Percentiles rank a stretch among this genome's conserved stretches.
These are phyloP conservation scores for Drosophila mulleri DNA, from an alignment of 2,888 invertebrate genomes.

Conservation along the genomic window DNA sequence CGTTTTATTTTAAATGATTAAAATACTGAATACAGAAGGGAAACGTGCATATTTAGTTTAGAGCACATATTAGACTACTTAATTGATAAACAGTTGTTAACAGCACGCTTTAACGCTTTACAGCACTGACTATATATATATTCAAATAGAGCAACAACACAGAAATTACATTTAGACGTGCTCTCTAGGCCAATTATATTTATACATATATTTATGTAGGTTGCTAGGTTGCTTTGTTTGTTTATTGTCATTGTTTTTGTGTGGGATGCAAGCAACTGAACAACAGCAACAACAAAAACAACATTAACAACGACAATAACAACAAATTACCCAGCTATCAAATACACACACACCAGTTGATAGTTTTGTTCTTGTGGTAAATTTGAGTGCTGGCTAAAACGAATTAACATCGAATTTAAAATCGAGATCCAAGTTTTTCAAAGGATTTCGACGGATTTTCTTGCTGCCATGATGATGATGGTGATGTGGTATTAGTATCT, in stretches of 20 bases:
- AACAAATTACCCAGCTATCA: slow-evolving; percentile 32
- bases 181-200: slow-evolving; percentile 48
- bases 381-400: slow-evolving; percentile 77
- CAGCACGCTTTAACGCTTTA: slow-evolving; percentile 37
- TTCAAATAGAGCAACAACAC: slow-evolving; percentile 38
- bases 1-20: slow-evolving; percentile 27
- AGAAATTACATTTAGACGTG: slow-evolving; percentile 40
- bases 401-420: slow-evolving; percentile 84
- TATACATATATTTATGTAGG: slow-evolving; percentile 25
- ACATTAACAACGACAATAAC: slow-evolving; percentile 28
- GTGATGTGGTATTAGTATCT: slow-evolving; percentile 81
- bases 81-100: slow-evolving; percentile 19
- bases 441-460: slow-evolving; percentile 82
- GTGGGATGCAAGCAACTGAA: slow-evolving; percentile 9
- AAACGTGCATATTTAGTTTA: slow-evolving; percentile 46
- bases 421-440: slow-evolving; percentile 83
- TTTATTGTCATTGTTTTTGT: slow-evolving; percentile 41
- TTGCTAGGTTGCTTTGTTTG: slow-evolving; percentile 31
- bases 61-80: slow-evolving; percentile 24
- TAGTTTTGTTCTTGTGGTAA: slow-evolving; percentile 47
- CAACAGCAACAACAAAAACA: not conserved
- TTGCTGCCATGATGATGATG: slow-evolving; percentile 83
- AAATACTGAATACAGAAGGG: slow-evolving; percentile 16
- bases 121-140: slow-evolving; percentile 32
- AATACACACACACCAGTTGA: slow-evolving; percentile 68